Conservation (phyloP, 2,113 vertebrate genomes). For the Mus spicilegus region DNA sequence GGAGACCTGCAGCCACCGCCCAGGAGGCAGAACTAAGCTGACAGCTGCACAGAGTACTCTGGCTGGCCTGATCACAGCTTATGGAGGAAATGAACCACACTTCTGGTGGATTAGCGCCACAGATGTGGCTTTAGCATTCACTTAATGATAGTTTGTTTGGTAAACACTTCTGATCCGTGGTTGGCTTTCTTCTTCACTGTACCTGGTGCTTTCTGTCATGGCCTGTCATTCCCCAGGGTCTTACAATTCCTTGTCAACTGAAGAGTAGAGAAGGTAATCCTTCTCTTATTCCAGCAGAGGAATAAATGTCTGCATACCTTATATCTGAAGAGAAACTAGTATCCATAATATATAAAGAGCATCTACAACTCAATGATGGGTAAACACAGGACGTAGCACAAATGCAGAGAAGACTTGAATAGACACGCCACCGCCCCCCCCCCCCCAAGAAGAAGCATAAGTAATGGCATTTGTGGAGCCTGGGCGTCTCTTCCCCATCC, state of each 20-base stretch:
- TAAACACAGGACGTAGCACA: background rate
- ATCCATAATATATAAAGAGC: background rate
- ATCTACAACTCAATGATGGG: background rate
- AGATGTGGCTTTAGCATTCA: background rate
- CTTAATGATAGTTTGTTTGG: too few species aligned
- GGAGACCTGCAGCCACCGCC: too few species aligned
- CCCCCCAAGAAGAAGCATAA: background rate
- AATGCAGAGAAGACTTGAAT: background rate
- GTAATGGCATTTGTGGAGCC: background rate
- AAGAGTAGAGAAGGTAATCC: background rate
- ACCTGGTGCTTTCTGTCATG: background rate
- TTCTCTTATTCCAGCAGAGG: background rate
- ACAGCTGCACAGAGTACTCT: too few species aligned
- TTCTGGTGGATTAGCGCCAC: background rate
- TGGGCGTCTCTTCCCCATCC: background rate
- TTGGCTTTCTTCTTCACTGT: background rate
- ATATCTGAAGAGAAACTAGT: background rate
- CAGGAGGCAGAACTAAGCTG: background rate
- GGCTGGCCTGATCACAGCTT: too few species aligned
- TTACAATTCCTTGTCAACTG: background rate
- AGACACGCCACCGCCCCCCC: background rate
- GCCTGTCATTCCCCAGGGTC: background rate
- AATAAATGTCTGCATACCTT: background rate
- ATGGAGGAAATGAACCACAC: background rate
- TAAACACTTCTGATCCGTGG: background rate